phyloP scores from a whole-genome alignment of 2,888 invertebrate genomes.

The Tubulanus polymorphus region DNA sequence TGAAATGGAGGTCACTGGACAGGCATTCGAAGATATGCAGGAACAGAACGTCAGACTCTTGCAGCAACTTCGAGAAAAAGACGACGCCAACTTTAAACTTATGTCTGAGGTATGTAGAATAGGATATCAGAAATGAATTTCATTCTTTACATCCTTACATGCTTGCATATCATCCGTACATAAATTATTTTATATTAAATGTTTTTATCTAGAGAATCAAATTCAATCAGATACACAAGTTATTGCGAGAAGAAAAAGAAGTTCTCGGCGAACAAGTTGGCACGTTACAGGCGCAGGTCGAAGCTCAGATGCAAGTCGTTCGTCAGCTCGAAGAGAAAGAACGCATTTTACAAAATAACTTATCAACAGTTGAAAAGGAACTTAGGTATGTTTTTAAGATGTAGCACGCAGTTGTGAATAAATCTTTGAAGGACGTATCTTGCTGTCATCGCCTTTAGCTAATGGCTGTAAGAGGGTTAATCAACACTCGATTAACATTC shows the following conservation, averaged over 20 bases:
- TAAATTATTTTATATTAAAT: not conserved
- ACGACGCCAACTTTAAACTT: slow-evolving; percentile 94
- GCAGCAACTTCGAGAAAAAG: slow-evolving; percentile 89
- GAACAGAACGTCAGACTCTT: slow-evolving; percentile 94
- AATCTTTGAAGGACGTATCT: too few relatives aligned
- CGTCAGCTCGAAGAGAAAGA: slow-evolving; percentile 95
- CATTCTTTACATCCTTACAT: too few relatives aligned
- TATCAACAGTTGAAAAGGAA: slow-evolving; percentile 92
- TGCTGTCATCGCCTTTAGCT: too few relatives aligned
- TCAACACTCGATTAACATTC: too few relatives aligned
- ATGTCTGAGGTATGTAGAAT: slow-evolving; percentile 84
- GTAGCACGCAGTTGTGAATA: too few relatives aligned
- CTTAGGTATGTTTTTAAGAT: slow-evolving; percentile 57
- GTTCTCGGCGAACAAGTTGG: slow-evolving; percentile 81
- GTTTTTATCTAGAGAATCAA: slow-evolving; percentile 42
- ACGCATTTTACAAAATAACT: slow-evolving; percentile 81
- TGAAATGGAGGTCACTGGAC: slow-evolving; percentile 99
- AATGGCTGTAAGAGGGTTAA: too few relatives aligned
- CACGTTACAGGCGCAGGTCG: slow-evolving; percentile 82
- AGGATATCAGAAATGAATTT: too few relatives aligned
- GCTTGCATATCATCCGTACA: not conserved
- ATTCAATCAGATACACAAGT: slow-evolving; percentile 87
- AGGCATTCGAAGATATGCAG: slow-evolving; percentile 99
- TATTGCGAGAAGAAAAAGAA: slow-evolving; percentile 91
- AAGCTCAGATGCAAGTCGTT: slow-evolving; percentile 90